Evolutionary conservation across 2,113 vertebrate species (phyloP), one percentile per base, ranked within the genome.

Genomic region (Camelus bactrianus): DNA sequence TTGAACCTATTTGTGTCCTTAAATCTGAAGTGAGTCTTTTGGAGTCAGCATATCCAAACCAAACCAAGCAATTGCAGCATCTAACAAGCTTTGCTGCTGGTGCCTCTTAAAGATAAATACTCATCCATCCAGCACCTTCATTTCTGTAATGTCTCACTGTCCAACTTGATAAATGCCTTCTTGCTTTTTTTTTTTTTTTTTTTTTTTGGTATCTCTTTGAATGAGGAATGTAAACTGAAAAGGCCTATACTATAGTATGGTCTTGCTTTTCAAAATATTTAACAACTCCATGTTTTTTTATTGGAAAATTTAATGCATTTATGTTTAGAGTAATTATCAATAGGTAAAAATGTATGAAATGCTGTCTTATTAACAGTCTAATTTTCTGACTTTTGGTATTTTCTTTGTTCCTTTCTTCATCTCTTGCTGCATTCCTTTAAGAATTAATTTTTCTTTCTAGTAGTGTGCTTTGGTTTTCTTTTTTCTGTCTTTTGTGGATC

Each of bases 211-310:
- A 98, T 98, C 96, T 98, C 98, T 93, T 97, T 97, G 98, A 97
- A 98, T 89, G 91, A 98, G 98, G 98, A 99, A 99, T 99, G 98
- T 99, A 99, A 99, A 99, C 98, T 98, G 97, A 98, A 99, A 98
- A 98, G 96, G 93, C 98, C 77, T 50, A 97, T 42, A 42, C 38
- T 42, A 54, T 19, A 65, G 81, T 65, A 26, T 6, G 16, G 30
- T 64, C 46, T 52, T 60, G 2, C 19, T 52, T 75, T 28, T 38
- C 3, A 2, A n/a, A 56, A 15, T 30, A 28, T 46, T 54, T 26
- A 67, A 10, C 10, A 48, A 65, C 20, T 75, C 3, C 13, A 19
- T 38, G 11, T 20, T 8, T 84, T 50, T 92, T 42, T 28, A 24
- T n/a, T 75, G 56, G 46, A 75, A 11, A 64, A 92, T 64, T 38